Conservation (phyloP, 2,888 invertebrate genomes). For the Camponotus fellah region DNA sequence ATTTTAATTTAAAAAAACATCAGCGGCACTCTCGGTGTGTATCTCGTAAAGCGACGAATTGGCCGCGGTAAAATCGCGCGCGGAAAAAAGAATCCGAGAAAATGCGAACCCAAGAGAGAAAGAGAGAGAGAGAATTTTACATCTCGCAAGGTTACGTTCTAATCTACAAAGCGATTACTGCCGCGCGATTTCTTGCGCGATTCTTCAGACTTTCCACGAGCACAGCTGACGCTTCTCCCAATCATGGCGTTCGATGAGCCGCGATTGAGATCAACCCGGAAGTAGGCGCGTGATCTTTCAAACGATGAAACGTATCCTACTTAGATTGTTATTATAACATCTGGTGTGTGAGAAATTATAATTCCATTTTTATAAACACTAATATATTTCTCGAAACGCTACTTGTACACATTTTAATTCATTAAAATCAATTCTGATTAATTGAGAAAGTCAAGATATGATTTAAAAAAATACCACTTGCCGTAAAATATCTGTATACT, state of each 20-base stretch:
- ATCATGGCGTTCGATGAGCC: slow-evolving; percentile 35
- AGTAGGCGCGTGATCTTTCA: slow-evolving; percentile 23
- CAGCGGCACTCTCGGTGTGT: background rate
- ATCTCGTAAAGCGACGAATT: background rate
- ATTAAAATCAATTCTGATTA: background rate
- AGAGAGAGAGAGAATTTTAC: slow-evolving; percentile 14
- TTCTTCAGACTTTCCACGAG: slow-evolving; percentile 32
- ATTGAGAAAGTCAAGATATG: background rate
- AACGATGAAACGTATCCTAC: slow-evolving; percentile 2
- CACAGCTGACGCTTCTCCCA: slow-evolving; percentile 43
- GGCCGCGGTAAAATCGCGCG: background rate
- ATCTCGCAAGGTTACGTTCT: slow-evolving; percentile 42
- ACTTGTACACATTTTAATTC: slow-evolving; percentile 1
- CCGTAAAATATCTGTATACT: background rate
- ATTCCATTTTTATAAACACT: background rate
- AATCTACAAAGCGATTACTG: slow-evolving; percentile 55
- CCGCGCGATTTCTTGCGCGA: slow-evolving; percentile 49
- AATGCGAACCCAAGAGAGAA: background rate
- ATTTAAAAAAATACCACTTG: background rate
- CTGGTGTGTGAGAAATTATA: slow-evolving; percentile 2
- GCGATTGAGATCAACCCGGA: slow-evolving; percentile 41
- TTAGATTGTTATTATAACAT: slow-evolving; percentile 10
- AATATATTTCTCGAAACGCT: background rate
- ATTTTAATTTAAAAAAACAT: slow-evolving; percentile 11
- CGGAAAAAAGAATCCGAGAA: background rate